Conservation (phyloP, 1,140 invertebrate species). For the Drosophila mayri region DNA sequence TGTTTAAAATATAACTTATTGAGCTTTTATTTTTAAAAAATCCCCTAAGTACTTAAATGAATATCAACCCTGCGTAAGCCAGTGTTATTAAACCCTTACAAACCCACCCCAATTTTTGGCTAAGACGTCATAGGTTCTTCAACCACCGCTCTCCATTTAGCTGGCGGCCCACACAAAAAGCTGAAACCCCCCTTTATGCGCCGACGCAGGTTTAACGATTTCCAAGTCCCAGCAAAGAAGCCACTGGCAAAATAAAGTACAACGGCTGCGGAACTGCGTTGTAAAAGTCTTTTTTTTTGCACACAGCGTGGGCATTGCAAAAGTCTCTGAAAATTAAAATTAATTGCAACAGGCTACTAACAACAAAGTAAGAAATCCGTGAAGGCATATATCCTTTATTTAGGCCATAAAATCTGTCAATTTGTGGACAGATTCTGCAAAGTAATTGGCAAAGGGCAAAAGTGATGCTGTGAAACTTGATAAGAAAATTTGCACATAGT, state of each 20-base stretch:
- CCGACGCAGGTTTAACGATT: constrained; percentile 72
- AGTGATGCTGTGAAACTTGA: constrained; percentile 11
- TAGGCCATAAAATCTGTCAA: neutral
- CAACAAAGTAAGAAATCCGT: constrained; percentile 26
- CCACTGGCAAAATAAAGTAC: constrained; percentile 66
- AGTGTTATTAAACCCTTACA: constrained; percentile 34
- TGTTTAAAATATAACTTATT: neutral
- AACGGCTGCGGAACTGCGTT: constrained; percentile 62
- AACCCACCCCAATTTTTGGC: constrained; percentile 1
- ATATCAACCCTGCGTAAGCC: neutral
- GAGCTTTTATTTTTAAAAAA: neutral
- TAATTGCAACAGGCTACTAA: neutral
- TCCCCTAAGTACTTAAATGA: neutral
- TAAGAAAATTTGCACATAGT: neutral
- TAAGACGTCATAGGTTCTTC: constrained; percentile 62
- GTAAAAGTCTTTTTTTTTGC: constrained; percentile 29
- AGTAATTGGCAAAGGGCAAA: neutral
- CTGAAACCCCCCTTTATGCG: constrained; percentile 39
- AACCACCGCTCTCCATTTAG: constrained; percentile 40
- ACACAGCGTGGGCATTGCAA: constrained; percentile 2
- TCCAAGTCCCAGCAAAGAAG: constrained; percentile 42
- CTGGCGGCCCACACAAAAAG: constrained; percentile 50
- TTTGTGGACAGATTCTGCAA: neutral
- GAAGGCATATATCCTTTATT: neutral
- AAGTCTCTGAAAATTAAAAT: neutral